Evolutionary conservation across 1,140 invertebrate species (phyloP), one percentile per base, ranked within the genome.

Genomic region (Mya arenaria): DNA sequence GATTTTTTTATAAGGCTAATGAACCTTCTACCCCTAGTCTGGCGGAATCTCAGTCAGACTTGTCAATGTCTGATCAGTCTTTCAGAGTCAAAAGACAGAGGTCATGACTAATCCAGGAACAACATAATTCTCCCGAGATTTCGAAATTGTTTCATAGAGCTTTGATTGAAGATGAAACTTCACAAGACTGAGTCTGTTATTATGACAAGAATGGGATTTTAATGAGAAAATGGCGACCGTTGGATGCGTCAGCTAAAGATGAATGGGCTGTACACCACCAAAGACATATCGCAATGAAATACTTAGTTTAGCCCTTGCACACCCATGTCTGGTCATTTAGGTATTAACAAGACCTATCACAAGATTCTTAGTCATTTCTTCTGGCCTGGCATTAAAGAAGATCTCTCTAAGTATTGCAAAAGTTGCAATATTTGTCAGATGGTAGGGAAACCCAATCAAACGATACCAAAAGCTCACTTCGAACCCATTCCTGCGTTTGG

Each of bases 401-500:
- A 82, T 63, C 79, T 83, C 19, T 28, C 23, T 2, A n/a, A 84
- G 68, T 81, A 44, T 80, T 83, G 66, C 68, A 74, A 68, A 37
- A 28, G 56, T 19, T 75, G 78, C 37, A 78, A 84, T 37, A 63
- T 58, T 19, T 82, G 83, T 68, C 83, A 84, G 48, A 25, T 82
- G 37, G 62, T 75, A 36, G 83, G 79, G 5, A 82, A 82, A 62
- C 79, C 79, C 28, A 86, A 86, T 32, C 62, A 73, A 30, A 72
- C 23, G 56, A 86, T 82, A 37, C 74, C 62, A 10, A 19, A 19
- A 17, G 86, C 72, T 32, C 58, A 36, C 39, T 17, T 79, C 4
- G n/a, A 84, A 13, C 68, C 25, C 15, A 84, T 66, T 25, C 81
- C 52, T 66, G 63, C 8, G 13, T 66, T 62, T 75, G 25, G 36